Percentiles rank a stretch among this genome's conserved stretches.
Conservation (phyloP, 2,113 vertebrate genomes). For the Clarias macrocephalus region DNA sequence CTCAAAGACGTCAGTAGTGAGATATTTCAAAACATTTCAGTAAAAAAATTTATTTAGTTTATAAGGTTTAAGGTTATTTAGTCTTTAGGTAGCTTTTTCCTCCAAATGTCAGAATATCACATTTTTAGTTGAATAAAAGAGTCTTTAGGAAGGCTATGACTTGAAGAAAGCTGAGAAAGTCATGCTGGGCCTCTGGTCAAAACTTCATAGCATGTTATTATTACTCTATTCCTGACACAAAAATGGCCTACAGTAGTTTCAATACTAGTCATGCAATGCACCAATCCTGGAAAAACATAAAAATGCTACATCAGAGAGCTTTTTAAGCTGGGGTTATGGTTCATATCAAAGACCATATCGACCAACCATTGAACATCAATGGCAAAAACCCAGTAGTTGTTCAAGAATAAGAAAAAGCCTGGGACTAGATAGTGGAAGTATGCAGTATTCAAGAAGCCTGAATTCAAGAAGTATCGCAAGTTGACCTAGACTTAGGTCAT, state of each 20-base stretch:
- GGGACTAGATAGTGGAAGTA: neutral
- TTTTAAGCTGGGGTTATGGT: slow-evolving; percentile 40
- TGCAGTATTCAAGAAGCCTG: neutral
- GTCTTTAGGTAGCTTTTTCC: slow-evolving; percentile 38
- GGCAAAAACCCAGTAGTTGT: neutral
- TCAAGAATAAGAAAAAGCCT: neutral
- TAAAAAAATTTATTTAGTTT: too few relatives aligned
- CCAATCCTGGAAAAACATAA: slow-evolving; percentile 3
- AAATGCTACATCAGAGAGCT: slow-evolving; percentile 13
- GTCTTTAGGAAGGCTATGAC: slow-evolving; percentile 46
- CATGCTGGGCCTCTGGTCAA: slow-evolving; percentile 19
- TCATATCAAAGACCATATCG: slow-evolving; percentile 42
- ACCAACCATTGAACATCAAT: slow-evolving; percentile 47
- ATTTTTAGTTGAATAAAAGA: slow-evolving; percentile 42
- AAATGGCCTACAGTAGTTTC: slow-evolving; percentile 23
- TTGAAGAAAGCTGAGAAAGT: slow-evolving; percentile 26
- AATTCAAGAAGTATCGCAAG: neutral
- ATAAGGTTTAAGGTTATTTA: too few relatives aligned
- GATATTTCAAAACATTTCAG: slow-evolving; percentile 45
- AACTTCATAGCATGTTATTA: slow-evolving; percentile 32
- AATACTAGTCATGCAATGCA: slow-evolving; percentile 9
- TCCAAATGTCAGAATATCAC: slow-evolving; percentile 53
- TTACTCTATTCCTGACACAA: neutral
- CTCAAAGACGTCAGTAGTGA: neutral
- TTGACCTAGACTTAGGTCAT: neutral